A percentile compares a stretch with the other conserved stretches of the same genome.
These are phyloP conservation scores for Bicyclus anynana DNA, from an alignment of 1,140 invertebrate species.

Conservation along the genomic window DNA sequence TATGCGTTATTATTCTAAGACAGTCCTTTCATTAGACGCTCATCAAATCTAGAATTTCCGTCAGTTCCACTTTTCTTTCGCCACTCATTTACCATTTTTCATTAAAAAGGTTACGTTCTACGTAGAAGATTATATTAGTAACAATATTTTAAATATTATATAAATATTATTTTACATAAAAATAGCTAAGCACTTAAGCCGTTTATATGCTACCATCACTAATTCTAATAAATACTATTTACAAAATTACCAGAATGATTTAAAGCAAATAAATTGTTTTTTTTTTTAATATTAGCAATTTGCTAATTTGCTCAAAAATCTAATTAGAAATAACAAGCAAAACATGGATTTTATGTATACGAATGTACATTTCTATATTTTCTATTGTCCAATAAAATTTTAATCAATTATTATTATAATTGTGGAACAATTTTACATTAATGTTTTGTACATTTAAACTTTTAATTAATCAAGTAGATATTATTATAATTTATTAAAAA, in stretches of 20 bases:
- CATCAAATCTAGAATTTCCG: neutral
- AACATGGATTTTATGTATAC: neutral
- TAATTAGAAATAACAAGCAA: neutral
- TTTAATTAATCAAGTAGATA: no score
- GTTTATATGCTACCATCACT: constrained; percentile 65
- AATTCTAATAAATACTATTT: constrained; percentile 74
- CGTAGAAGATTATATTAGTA: constrained; percentile 56
- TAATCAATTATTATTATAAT: no score
- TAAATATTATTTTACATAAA: constrained; percentile 74
- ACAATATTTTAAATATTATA: constrained; percentile 69
- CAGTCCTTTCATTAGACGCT: neutral
- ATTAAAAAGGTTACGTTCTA: constrained; percentile 47
- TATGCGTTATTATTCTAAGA: neutral
- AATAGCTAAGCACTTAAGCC: constrained; percentile 66
- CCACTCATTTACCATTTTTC: constrained; percentile 11
- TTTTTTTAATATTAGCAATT: constrained; percentile 2
- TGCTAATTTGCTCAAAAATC: constrained; percentile 8
- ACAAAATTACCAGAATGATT: constrained; percentile 69
- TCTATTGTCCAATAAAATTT: constrained; percentile 6
- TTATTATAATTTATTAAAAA: neutral
- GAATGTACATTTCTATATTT: constrained; percentile 1
- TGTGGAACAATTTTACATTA: no score
- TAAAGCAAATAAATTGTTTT: constrained; percentile 7
- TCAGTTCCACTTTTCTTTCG: constrained; percentile 6
- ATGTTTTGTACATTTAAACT: no score